Conservation (phyloP, 2,113 vertebrate genomes). For the Colistium nudipinnis region DNA sequence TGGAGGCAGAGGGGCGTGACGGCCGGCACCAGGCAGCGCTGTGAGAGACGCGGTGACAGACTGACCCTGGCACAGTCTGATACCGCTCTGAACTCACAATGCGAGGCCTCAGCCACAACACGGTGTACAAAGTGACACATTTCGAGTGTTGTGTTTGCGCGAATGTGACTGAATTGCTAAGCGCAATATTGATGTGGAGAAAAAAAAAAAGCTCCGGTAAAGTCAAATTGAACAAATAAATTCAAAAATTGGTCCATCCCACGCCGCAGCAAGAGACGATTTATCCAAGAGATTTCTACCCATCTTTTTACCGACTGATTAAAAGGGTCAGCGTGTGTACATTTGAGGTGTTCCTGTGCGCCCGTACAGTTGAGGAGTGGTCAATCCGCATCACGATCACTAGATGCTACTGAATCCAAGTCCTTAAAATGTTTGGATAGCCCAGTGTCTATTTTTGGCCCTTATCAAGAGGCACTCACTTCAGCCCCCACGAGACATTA, state of each 20-base stretch:
- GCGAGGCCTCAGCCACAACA: conserved; percentile 10
- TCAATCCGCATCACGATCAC: background rate
- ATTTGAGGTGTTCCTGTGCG: no score
- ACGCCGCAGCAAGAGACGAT: no score
- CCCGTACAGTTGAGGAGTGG: no score
- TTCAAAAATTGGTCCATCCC: no score
- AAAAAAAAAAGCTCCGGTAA: no score
- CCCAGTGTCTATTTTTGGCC: background rate
- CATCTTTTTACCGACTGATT: no score
- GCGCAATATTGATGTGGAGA: no score
- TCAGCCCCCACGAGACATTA: conserved; percentile 24
- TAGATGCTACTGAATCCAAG: background rate
- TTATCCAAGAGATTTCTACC: no score
- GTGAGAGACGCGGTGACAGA: conserved; percentile 50
- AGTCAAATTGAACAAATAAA: no score
- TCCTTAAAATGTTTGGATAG: conserved; percentile 3
- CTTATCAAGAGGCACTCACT: conserved; percentile 27
- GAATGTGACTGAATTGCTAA: no score
- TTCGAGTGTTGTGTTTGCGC: background rate
- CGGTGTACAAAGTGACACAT: background rate
- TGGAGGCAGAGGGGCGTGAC: conserved; percentile 60
- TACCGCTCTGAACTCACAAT: conserved; percentile 11
- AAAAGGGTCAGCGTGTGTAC: no score
- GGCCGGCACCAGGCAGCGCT: conserved; percentile 62
- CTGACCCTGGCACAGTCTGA: conserved; percentile 59